Conservation (phyloP, 2,113 vertebrate species). For the Alaudala cheleensis region DNA sequence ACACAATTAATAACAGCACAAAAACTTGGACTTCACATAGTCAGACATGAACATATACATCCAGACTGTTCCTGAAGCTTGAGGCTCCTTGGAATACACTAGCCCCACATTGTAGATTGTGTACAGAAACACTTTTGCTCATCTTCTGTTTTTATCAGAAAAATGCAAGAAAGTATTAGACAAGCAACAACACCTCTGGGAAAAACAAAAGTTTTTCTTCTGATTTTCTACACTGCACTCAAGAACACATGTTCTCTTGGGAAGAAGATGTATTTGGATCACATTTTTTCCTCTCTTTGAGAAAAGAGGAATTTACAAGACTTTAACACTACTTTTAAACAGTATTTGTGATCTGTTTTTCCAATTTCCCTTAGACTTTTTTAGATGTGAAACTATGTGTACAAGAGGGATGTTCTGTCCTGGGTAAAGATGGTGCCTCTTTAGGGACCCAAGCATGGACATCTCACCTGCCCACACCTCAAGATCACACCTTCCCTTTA, state of each 20-base stretch:
- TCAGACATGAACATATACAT: neutral
- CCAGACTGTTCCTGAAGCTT: neutral
- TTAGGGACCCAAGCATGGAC: neutral
- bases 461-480: neutral
- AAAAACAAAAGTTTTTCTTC: neutral
- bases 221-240: neutral
- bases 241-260: slow-evolving; percentile 11
- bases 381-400: neutral
- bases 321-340: slow-evolving; percentile 18
- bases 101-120: neutral
- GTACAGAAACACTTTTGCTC: neutral
- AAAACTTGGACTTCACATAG: neutral
- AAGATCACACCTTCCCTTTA: neutral
- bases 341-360: slow-evolving; percentile 13
- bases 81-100: neutral
- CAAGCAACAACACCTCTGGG: neutral
- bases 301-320: slow-evolving; percentile 40
- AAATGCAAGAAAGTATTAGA: neutral
- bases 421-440: neutral
- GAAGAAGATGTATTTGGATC: neutral
- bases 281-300: slow-evolving; percentile 24
- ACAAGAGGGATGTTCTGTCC: neutral
- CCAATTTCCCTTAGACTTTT: neutral
- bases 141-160: neutral
- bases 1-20: neutral